Base-by-base conservation (phyloP, 2,797 vertebrate genomes). In the Lophotriccus pileatus region DNA sequence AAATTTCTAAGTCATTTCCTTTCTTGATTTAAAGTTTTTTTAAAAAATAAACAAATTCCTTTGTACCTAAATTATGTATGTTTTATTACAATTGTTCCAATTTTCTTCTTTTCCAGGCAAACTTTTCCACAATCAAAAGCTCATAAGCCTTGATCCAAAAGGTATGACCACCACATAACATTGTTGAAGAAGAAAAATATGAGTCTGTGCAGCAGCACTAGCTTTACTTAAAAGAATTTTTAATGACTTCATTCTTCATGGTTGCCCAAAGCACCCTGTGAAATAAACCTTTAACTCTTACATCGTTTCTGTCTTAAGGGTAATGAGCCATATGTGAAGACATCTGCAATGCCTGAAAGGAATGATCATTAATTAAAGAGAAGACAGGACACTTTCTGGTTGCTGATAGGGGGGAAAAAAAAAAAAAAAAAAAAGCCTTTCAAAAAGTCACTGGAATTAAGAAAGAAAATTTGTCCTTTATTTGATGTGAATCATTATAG, bases 221-320 rank as follows among this genome's bases (percentile, higher is more conserved):
- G 19, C 60, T 96, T 97, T 97, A 98, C 93, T 96, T 98, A 98
- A 98, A 97, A 97, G 87, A 91, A 80, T 96, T 93, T 32, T 97
- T 98, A 98, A 98, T 98, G 85, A 96, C 95, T 98, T 97, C 97
- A 98, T 98, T 96, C 77, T 98, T 98, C 98, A 98, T 95, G 90
- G 89, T 85, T 98, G 90, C 92, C 95, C 95, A 95, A 96, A 97
- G 97, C 97, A 97, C 96, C 94, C 96, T 85, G 86, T 95, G 97
- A 98, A 98, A 98, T 95, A 98, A 98, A 98, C 97, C 97, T 98
- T 98, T 97, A 97, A 97, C 97, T 98, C 94, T 97, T 98, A 98
- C 97, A 98, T 97, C 7, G 96, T 97, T 98, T 97, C 97, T 98
- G 97, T 97, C 98, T 97, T 98, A 84, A 94, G 97, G 97, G 98